Evolutionary conservation across 2,888 invertebrate species (phyloP).

Genomic region (Heliconius hortense): DNA sequence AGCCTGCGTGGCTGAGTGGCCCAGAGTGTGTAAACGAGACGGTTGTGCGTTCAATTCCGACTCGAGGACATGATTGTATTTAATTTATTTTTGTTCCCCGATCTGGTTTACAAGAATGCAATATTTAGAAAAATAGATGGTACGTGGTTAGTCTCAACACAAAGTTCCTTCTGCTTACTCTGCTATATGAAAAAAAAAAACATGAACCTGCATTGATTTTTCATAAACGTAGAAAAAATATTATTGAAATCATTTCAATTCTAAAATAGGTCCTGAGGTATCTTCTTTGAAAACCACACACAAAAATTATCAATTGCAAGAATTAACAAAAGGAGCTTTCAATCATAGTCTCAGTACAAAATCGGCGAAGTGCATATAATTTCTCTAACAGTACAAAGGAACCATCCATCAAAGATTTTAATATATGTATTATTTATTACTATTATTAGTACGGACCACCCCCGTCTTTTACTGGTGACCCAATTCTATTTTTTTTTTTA

Average conservation of each 20-base stretch:
- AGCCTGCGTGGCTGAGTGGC: too few species aligned
- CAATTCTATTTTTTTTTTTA: background rate
- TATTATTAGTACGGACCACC: background rate
- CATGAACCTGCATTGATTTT: too few species aligned
- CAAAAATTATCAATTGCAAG: background rate
- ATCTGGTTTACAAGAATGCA: too few species aligned
- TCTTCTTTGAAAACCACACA: background rate
- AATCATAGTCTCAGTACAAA: background rate
- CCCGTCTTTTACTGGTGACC: background rate
- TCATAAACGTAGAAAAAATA: too few species aligned
- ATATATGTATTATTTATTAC: background rate
- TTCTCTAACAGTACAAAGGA: background rate
- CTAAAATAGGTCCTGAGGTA: background rate
- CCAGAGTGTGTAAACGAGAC: too few species aligned
- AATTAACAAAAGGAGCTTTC: constrained; percentile 10
- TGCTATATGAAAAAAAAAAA: too few species aligned
- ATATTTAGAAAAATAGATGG: too few species aligned
- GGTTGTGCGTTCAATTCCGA: too few species aligned
- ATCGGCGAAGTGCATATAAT: background rate
- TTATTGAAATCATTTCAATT: background rate
- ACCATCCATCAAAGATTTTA: background rate
- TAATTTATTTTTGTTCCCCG: too few species aligned
- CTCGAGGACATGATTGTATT: too few species aligned
- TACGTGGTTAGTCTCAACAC: too few species aligned
- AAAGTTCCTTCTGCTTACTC: too few species aligned